Conservation (phyloP, 92 coral and sea anemone species). For the Hydrozoanthus gracilis region DNA sequence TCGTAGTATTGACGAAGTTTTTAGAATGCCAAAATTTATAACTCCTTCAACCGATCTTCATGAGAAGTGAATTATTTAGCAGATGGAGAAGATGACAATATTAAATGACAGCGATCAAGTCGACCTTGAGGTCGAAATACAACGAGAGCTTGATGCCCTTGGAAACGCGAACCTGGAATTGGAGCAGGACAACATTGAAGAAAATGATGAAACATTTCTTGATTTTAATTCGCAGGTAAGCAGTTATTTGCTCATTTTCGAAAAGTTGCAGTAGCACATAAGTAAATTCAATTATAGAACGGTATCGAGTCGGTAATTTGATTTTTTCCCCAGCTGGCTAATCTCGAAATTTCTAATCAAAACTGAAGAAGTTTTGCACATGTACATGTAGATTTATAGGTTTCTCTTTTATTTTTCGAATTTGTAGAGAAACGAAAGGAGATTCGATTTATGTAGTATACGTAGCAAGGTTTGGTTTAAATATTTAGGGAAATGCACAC, state of each 20-base stretch:
- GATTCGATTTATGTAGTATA: too few species aligned
- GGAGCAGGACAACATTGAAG: constrained; percentile 62
- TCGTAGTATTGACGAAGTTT: not conserved
- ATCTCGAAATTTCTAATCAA: too few species aligned
- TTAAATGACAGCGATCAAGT: constrained; percentile 76
- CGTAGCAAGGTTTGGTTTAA: too few species aligned
- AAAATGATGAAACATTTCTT: constrained; percentile 1
- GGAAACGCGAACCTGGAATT: constrained; percentile 68
- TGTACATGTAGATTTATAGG: too few species aligned
- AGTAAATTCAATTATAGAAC: not conserved
- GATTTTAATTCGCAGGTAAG: constrained; percentile 3
- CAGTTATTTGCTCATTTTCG: not conserved
- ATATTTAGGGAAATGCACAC: too few species aligned
- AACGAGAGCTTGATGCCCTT: constrained; percentile 90
- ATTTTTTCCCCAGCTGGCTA: too few species aligned
- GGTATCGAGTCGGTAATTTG: too few species aligned
- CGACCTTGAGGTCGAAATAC: constrained; percentile 96
- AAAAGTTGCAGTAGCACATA: not conserved
- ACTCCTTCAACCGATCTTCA: not conserved
- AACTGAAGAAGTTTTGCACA: too few species aligned
- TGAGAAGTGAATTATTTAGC: not conserved
- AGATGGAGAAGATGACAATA: constrained; percentile 75
- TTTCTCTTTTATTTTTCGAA: too few species aligned
- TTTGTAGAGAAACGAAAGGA: too few species aligned
- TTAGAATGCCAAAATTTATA: not conserved